Percentiles rank a stretch among this genome's conserved stretches.
phyloP scores from a whole-genome alignment of 1,140 invertebrate species.

The Rhagoletis zephyria region DNA sequence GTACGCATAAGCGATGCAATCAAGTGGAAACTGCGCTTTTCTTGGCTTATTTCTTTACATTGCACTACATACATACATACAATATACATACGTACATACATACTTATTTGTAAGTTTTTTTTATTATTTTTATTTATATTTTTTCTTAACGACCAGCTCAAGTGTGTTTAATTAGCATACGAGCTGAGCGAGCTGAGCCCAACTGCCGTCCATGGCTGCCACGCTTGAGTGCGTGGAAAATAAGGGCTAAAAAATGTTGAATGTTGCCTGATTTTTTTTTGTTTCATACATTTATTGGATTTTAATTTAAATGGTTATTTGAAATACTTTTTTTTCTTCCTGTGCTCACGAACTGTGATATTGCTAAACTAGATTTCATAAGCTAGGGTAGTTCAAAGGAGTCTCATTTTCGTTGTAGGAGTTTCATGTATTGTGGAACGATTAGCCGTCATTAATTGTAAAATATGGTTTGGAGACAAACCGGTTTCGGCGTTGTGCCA shows the following conservation, averaged over 20 bases:
- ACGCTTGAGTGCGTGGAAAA: neutral
- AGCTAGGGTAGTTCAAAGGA: too few relatives aligned
- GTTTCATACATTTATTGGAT: neutral
- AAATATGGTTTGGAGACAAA: too few relatives aligned
- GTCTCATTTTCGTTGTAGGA: too few relatives aligned
- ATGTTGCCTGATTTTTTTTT: neutral
- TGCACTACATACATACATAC: neutral
- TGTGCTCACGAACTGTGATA: neutral
- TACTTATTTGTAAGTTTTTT: too few relatives aligned
- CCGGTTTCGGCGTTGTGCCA: too few relatives aligned
- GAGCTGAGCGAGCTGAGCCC: constrained; percentile 7
- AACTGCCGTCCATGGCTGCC: neutral
- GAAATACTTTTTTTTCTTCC: neutral
- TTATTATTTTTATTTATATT: neutral
- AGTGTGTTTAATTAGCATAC: constrained; percentile 47
- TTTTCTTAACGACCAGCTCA: constrained; percentile 25
- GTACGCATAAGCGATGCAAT: neutral
- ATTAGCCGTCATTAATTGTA: too few relatives aligned
- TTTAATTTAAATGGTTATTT: constrained; percentile 25
- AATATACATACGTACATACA: too few relatives aligned
- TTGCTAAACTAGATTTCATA: too few relatives aligned
- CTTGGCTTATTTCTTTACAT: neutral
- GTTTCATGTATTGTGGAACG: too few relatives aligned
- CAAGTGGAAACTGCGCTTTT: constrained; percentile 30
- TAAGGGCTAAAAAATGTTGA: neutral